Conservation (phyloP, 2,113 vertebrate species). For the Prunella himalayana region DNA sequence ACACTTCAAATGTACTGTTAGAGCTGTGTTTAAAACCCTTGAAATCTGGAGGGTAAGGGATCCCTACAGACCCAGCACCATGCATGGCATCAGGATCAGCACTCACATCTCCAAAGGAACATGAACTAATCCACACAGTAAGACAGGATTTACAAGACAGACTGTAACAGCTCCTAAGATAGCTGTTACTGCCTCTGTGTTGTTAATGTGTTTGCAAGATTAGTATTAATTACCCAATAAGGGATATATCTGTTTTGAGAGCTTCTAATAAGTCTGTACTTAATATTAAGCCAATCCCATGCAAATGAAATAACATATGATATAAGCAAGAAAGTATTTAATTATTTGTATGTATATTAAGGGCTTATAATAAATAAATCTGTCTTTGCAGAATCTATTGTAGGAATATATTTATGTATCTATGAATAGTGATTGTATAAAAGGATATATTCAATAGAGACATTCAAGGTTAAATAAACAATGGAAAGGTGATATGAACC, state of each 20-base stretch:
- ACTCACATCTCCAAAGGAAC: slow-evolving; percentile 13
- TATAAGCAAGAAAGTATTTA: neutral
- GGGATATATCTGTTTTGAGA: slow-evolving; percentile 34
- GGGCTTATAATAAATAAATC: neutral
- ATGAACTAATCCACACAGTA: slow-evolving; percentile 32
- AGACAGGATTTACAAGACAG: slow-evolving; percentile 48
- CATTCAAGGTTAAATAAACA: neutral
- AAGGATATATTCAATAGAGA: neutral
- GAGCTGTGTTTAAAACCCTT: neutral
- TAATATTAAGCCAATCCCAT: slow-evolving; percentile 24
- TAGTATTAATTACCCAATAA: slow-evolving; percentile 55
- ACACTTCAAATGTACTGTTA: neutral
- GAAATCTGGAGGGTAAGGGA: neutral
- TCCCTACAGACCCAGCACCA: neutral
- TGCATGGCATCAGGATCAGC: neutral
- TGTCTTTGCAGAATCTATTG: neutral
- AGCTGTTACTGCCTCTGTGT: slow-evolving; percentile 38
- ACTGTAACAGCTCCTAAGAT: slow-evolving; percentile 56
- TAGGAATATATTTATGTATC: neutral
- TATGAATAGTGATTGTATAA: neutral
- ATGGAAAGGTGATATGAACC: neutral
- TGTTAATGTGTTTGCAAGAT: slow-evolving; percentile 61
- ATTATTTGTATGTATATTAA: neutral
- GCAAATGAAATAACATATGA: neutral
- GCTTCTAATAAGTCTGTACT: slow-evolving; percentile 11